Evolutionary conservation across 2,888 invertebrate species (phyloP).

Genomic region (Drosophila histrio): DNA sequence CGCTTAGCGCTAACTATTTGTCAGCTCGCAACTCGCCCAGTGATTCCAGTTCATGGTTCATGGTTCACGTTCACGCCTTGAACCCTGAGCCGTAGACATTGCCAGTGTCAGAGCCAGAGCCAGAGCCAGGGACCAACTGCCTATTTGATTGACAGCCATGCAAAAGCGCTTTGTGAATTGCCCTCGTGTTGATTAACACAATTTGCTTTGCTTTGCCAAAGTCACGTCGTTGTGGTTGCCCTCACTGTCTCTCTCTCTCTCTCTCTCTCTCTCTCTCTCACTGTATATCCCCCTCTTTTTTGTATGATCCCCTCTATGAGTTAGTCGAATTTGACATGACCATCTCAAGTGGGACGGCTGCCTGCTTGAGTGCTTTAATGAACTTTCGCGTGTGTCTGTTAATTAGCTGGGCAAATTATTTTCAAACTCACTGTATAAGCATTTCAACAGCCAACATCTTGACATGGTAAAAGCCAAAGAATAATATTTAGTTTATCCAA

Average conservation of each 20-base stretch:
- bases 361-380: constrained; percentile 37
- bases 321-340: constrained; percentile 51
- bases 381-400: constrained; percentile 45
- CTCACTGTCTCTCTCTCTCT: background rate
- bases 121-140: constrained; percentile 10
- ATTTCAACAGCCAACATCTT: constrained; percentile 4
- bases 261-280: background rate
- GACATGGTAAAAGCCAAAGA: constrained; percentile 5
- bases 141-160: constrained; percentile 62
- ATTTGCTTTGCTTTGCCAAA: constrained; percentile 57
- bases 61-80: constrained; percentile 45
- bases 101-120: background rate
- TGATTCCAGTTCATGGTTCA: constrained; percentile 15
- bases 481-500: constrained; percentile 9
- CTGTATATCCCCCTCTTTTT: background rate
- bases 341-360: constrained; percentile 54
- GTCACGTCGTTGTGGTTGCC: constrained; percentile 39
- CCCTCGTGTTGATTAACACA: constrained; percentile 63
- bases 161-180: constrained; percentile 50
- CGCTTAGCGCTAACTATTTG: constrained; percentile 58
- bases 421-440: constrained; percentile 16
- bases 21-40: constrained; percentile 29
- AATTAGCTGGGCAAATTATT: constrained; percentile 47
- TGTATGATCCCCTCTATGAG: background rate
- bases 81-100: constrained; percentile 12